Conservation (phyloP, 2,888 invertebrate genomes). For the Tenthredo scrophulariae region DNA sequence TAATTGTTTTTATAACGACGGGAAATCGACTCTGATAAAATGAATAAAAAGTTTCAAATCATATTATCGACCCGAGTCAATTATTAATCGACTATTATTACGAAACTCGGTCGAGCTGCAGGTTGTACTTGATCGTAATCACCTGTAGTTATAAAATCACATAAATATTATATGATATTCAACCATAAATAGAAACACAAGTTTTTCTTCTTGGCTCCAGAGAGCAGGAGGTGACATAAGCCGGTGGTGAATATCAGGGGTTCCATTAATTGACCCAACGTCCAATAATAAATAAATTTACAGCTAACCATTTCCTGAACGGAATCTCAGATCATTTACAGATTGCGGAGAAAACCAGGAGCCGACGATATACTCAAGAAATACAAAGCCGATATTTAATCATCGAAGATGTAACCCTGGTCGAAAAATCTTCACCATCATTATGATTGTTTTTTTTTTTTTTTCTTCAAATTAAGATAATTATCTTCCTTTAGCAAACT, state of each 20-base stretch:
- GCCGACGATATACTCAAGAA: background rate
- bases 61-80: background rate
- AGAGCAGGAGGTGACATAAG: background rate
- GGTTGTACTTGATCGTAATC: background rate
- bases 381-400: background rate
- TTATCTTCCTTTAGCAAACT: constrained; percentile 82
- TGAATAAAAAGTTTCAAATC: background rate
- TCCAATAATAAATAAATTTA: background rate
- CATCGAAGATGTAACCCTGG: background rate
- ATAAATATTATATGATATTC: background rate
- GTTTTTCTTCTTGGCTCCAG: background rate
- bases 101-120: background rate
- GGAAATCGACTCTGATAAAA: background rate
- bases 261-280: background rate
- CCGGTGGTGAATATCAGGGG: background rate
- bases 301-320: background rate
- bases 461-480: constrained; percentile 24
- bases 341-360: background rate
- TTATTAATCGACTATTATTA: background rate
- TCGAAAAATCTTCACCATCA: background rate
- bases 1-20: background rate
- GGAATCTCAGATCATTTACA: background rate
- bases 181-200: background rate
- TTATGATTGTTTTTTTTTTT: background rate
- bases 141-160: background rate